phyloP scores from a whole-genome alignment of 2,888 invertebrate species.

The Microctonus hyperodae region DNA sequence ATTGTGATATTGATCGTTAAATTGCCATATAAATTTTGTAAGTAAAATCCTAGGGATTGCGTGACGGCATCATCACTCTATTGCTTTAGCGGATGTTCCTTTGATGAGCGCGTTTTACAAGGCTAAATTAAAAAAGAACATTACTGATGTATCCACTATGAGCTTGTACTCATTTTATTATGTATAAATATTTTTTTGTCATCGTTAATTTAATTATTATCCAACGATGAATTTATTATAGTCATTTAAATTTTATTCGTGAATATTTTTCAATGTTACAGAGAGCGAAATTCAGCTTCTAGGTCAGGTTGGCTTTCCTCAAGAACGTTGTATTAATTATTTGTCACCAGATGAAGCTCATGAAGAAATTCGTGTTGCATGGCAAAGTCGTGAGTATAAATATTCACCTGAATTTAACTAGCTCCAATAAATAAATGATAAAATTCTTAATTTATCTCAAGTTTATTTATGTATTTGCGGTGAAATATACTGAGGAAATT shows the following conservation, averaged over 20 bases:
- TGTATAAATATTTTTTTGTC: not conserved
- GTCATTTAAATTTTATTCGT: not conserved
- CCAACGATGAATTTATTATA: no score
- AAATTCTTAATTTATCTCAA: not conserved
- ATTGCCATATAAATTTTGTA: constrained; percentile 46
- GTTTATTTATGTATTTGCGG: not conserved
- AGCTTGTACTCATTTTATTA: not conserved
- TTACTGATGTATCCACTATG: constrained; percentile 7
- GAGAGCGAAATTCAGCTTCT: constrained; percentile 77
- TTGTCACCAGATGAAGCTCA: constrained; percentile 73
- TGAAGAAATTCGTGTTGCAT: constrained; percentile 79
- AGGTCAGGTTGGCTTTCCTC: constrained; percentile 72
- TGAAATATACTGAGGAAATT: not conserved
- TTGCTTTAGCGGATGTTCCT: constrained; percentile 38
- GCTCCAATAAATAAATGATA: not conserved
- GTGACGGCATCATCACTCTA: constrained; percentile 44
- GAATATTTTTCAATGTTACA: constrained; percentile 55
- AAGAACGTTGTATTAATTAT: constrained; percentile 81
- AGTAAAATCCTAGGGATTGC: constrained; percentile 35
- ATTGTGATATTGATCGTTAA: constrained; percentile 47
- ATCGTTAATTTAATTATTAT: not conserved
- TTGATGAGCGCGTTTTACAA: constrained; percentile 12
- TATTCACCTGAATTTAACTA: not conserved
- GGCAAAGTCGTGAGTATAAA: constrained; percentile 66
- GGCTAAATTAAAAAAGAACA: constrained; percentile 17